Evolutionary conservation across 2,888 invertebrate genomes (phyloP).

Genomic region (Ophion ellenae): DNA sequence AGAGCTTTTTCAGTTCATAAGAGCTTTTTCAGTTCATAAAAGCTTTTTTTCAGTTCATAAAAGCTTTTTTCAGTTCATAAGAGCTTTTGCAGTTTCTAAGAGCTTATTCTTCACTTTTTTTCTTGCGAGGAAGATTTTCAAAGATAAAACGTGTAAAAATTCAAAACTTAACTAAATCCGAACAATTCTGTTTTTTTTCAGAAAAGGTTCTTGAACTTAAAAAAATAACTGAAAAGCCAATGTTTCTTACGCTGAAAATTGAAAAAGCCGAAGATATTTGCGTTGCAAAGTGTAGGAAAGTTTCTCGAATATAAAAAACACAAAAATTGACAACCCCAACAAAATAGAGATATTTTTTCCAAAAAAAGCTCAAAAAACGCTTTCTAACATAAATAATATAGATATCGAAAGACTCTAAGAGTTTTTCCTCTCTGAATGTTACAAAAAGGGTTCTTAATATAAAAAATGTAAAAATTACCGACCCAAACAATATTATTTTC

Average conservation of each 20-base stretch:
- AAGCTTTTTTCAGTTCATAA: background rate
- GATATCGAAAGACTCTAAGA: too few relatives aligned
- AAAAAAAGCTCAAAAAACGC: too few relatives aligned
- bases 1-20: background rate
- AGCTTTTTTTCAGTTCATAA: background rate
- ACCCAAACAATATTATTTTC: background rate
- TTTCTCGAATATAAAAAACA: too few relatives aligned
- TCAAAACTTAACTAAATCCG: background rate
- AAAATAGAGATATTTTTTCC: too few relatives aligned
- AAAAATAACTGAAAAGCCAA: background rate
- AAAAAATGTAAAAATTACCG: too few relatives aligned
- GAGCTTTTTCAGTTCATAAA: background rate
- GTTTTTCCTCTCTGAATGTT: too few relatives aligned
- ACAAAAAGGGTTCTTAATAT: too few relatives aligned
- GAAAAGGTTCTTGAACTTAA: background rate
- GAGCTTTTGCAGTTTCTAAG: background rate
- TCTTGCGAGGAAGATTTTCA: background rate
- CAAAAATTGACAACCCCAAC: too few relatives aligned
- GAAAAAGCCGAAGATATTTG: too few relatives aligned
- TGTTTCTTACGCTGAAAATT: too few relatives aligned
- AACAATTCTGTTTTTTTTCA: background rate
- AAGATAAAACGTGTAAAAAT: background rate
- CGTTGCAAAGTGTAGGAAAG: too few relatives aligned
- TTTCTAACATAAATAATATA: too few relatives aligned
- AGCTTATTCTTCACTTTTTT: background rate